phyloP scores from a whole-genome alignment of 2,888 invertebrate species.

The Hirudinaria manillensis region DNA sequence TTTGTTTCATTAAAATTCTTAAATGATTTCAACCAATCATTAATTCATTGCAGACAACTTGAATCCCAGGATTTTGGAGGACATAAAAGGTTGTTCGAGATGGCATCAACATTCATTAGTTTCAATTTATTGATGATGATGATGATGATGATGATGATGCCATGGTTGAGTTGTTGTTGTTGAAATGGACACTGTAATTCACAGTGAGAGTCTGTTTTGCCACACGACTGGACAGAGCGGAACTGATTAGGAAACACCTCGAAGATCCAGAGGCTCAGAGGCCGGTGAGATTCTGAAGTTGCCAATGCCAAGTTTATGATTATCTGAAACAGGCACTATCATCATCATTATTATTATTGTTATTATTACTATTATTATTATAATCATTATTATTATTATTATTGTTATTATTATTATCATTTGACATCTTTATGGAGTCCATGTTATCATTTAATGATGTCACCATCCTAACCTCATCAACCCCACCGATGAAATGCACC shows the following conservation, averaged over 20 bases:
- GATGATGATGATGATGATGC: too few species aligned
- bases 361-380: too few species aligned
- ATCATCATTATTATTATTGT: neutral
- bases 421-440: too few species aligned
- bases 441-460: too few species aligned
- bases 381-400: too few species aligned
- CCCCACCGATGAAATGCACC: too few species aligned
- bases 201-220: slow-evolving; percentile 79
- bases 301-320: neutral
- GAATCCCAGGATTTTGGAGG: slow-evolving; percentile 63
- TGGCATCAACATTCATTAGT: neutral
- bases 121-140: neutral
- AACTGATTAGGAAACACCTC: slow-evolving; percentile 44
- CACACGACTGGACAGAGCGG: slow-evolving; percentile 67
- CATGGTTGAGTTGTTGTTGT: too few species aligned
- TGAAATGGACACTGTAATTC: slow-evolving; percentile 54
- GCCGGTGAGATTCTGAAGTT: slow-evolving; percentile 7
- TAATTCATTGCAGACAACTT: slow-evolving; percentile 44
- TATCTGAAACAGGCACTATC: neutral
- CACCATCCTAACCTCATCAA: too few species aligned
- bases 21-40: neutral
- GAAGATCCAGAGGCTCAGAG: neutral
- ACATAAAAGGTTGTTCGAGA: slow-evolving; percentile 58
- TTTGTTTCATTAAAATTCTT: too few species aligned
- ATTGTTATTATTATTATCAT: too few species aligned